phyloP scores from a whole-genome alignment of 2,888 invertebrate species.

The Acrobasis suavella region DNA sequence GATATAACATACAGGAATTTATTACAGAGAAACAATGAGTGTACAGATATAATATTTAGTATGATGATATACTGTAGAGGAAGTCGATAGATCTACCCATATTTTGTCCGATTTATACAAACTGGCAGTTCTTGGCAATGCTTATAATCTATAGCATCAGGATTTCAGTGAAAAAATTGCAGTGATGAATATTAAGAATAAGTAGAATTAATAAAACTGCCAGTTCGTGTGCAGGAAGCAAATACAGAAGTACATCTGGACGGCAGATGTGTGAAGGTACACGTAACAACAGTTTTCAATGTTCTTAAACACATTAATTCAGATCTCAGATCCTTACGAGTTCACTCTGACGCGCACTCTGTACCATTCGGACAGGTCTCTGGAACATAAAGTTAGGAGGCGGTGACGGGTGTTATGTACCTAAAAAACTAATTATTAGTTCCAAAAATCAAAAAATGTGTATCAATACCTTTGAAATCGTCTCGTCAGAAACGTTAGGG shows the following conservation, averaged over 20 bases:
- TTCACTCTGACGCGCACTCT: constrained; percentile 92
- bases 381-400: constrained; percentile 80
- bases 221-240: constrained; percentile 73
- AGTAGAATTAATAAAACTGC: constrained; percentile 56
- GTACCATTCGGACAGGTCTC: constrained; percentile 90
- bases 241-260: constrained; percentile 75
- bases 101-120: constrained; percentile 55
- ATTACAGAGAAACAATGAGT: constrained; percentile 27
- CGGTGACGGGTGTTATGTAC: constrained; percentile 68
- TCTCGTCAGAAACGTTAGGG: constrained; percentile 5
- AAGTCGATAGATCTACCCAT: constrained; percentile 63
- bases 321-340: constrained; percentile 87
- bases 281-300: constrained; percentile 77
- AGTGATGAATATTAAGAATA: neutral
- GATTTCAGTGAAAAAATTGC: constrained; percentile 10
- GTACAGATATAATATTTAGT: constrained; percentile 25
- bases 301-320: constrained; percentile 76
- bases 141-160: neutral
- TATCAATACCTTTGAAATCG: constrained; percentile 25
- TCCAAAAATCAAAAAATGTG: constrained; percentile 39
- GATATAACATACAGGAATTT: constrained; percentile 25
- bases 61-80: constrained; percentile 43
- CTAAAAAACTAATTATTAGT: constrained; percentile 33
- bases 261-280: constrained; percentile 79
- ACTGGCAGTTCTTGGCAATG: constrained; percentile 64